A percentile compares a stretch with the other conserved stretches of the same genome.
Evolutionary conservation across 2,888 invertebrate genomes (phyloP).

Genomic region (Sinhomidia bicolor): DNA sequence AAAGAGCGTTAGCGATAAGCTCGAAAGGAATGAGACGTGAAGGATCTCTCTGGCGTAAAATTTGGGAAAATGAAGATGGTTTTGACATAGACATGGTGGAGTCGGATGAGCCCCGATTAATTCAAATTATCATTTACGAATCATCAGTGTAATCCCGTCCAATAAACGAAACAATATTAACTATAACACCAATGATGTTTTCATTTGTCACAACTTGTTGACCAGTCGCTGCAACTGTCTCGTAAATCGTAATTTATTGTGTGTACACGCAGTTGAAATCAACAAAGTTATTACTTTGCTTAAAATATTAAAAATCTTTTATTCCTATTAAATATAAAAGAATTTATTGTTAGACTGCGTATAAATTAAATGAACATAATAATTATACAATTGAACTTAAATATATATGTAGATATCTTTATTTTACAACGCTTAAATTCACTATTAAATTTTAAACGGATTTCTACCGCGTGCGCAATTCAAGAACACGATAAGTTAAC

Average conservation of each 20-base stretch:
- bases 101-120: slow-evolving; percentile 85
- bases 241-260: neutral
- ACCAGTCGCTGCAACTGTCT: neutral
- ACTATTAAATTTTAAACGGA: neutral
- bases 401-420: no score
- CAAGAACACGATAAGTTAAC: no score
- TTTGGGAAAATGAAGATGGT: slow-evolving; percentile 80
- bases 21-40: slow-evolving; percentile 78
- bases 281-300: neutral
- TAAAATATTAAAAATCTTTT: neutral
- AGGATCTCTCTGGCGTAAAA: slow-evolving; percentile 80
- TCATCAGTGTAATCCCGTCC: slow-evolving; percentile 87
- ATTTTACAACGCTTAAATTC: slow-evolving; percentile 11
- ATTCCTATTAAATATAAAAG: neutral
- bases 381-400: no score
- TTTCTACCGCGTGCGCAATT: no score
- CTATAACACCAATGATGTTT: neutral
- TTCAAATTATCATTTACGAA: slow-evolving; percentile 94
- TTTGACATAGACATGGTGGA: slow-evolving; percentile 83
- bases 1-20: slow-evolving; percentile 79
- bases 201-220: slow-evolving; percentile 1
- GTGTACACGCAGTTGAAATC: neutral
- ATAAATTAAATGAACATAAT: no score
- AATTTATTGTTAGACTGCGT: neutral
- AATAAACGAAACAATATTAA: neutral